Percentiles rank a stretch among this genome's conserved stretches.
phyloP scores from a whole-genome alignment of 53 echinoderm and acorn worm species.

The Mesocentrotus franciscanus region DNA sequence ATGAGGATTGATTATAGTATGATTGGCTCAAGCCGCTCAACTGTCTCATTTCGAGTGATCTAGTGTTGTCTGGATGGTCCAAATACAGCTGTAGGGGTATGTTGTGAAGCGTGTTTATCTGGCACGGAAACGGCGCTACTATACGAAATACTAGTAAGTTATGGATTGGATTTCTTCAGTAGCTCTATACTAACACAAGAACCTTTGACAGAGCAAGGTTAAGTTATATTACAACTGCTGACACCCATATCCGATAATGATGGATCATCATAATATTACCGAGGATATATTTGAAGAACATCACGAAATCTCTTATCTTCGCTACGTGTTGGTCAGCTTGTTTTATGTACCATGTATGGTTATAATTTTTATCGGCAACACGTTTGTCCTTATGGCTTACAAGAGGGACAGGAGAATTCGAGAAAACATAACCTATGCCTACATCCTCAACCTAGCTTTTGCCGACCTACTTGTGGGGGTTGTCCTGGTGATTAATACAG shows the following conservation, averaged over 20 bases:
- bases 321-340: not conserved
- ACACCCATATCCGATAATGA: not conserved
- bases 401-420: slow-evolving; percentile 6
- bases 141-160: too few species aligned
- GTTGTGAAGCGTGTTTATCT: too few species aligned
- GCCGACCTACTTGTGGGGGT: slow-evolving; percentile 28
- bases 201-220: not conserved
- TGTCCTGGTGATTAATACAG: not conserved
- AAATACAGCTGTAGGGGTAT: too few species aligned
- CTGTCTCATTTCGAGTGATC: too few species aligned
- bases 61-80: too few species aligned
- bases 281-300: not conserved
- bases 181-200: not conserved
- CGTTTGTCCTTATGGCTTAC: not conserved
- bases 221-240: not conserved
- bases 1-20: too few species aligned
- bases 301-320: not conserved
- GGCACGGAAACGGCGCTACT: too few species aligned
- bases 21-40: too few species aligned
- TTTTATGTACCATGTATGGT: not conserved
- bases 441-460: slow-evolving; percentile 41
- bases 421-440: not conserved
- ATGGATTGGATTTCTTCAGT: not conserved
- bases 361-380: not conserved
- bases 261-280: not conserved